Percentiles rank a stretch among this genome's conserved stretches.
Evolutionary conservation across 2,113 vertebrate species (phyloP).

Genomic region (Tupaia chinensis): DNA sequence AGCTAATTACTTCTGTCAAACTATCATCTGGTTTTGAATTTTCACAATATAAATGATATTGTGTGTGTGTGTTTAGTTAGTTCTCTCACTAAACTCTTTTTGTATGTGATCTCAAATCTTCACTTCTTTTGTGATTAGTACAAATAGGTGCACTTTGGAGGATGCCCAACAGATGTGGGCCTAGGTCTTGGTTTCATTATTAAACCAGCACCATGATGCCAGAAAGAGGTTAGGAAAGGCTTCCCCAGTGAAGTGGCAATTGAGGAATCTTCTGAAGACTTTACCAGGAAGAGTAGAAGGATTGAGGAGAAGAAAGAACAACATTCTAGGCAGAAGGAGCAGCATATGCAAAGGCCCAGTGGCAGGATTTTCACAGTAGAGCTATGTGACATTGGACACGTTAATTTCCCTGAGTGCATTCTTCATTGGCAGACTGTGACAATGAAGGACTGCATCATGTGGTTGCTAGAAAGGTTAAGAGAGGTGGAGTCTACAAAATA

Average conservation of each 20-base stretch:
- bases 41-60: not conserved
- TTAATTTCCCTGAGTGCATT: not conserved
- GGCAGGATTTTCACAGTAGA: too few species aligned
- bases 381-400: not conserved
- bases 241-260: too few species aligned
- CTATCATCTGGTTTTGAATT: not conserved
- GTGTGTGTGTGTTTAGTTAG: slow-evolving; percentile 7
- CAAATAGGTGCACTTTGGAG: not conserved
- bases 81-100: not conserved
- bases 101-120: not conserved
- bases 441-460: not conserved
- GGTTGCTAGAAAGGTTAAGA: not conserved
- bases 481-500: not conserved
- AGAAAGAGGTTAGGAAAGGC: too few species aligned
- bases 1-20: not conserved
- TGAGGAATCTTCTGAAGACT: too few species aligned
- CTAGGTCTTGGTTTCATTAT: not conserved
- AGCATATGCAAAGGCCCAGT: too few species aligned
- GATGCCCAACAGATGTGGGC: not conserved
- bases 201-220: not conserved
- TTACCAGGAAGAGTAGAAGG: too few species aligned
- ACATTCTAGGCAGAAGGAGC: too few species aligned
- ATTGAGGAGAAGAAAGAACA: too few species aligned
- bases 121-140: not conserved
- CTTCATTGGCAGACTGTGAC: not conserved